Base-by-base conservation (phyloP, 2,113 vertebrate species). In the Arenaria interpres region DNA sequence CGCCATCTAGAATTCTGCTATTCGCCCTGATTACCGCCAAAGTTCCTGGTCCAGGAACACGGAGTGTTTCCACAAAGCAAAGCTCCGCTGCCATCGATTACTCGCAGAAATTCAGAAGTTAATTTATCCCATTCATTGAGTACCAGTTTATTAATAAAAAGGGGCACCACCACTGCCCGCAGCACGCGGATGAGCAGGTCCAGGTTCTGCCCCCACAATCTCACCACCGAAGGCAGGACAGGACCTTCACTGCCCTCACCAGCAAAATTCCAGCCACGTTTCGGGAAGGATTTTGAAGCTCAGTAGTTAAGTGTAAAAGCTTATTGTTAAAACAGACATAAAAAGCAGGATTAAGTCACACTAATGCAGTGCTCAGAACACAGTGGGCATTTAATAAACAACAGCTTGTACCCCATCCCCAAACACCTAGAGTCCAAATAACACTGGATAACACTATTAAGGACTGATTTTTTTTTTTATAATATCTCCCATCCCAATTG, bases 191-290 rank as follows among this genome's bases (percentile, higher is more conserved):
- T 1, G 12, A 3, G 41, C 28, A 54, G 30, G 18, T 35, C 33
- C 33, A 7, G 25, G 43, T 57, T 57, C 75, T 48, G 74, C 37
- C 2, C 1, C 10, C 21, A 50, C 22, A 37, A 11, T 4, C 20
- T 18, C 2, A 0, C 35, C 74, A 13, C 32, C 2, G 0, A 53
- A 60, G 27, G 27, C 35, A 64, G 35, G 37, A 82, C 33, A 64
- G 39, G 32, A 83, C 39, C 7, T 72, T n/a, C 43, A 2, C 63
- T 41, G 56, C 46, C 15, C n/a, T 59, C 67, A n/a, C 21, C 33
- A 21, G 0, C 3, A 32, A 46, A 75, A 33, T 14, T 5, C 18
- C 13, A 82, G 77, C 10, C 60, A 37, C 15, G 1, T 11, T 89
- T 73, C 28, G 53, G 39, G 67, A 53, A 41, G 35, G 27, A 27